phyloP scores from a whole-genome alignment of 2,888 invertebrate species.

The Caenorhabditis sulstoni region DNA sequence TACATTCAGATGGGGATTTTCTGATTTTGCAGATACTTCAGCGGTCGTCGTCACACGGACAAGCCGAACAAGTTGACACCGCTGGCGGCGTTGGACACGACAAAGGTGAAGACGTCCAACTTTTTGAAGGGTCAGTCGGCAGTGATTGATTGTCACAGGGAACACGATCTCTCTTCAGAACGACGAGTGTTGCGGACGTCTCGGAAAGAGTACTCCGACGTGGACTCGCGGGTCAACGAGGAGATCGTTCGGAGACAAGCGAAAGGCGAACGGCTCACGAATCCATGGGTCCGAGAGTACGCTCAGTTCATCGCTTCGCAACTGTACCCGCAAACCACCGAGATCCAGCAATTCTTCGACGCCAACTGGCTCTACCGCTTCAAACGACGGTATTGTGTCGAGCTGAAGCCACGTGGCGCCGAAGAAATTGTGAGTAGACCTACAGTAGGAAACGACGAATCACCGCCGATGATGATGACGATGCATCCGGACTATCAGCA shows the following conservation, averaged over 20 bases:
- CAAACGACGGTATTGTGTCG: conserved; percentile 44
- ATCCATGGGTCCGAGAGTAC: conserved; percentile 56
- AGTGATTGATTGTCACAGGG: conserved; percentile 17
- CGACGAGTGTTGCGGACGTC: conserved; percentile 37
- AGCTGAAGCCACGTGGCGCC: conserved; percentile 38
- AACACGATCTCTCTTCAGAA: conserved; percentile 21
- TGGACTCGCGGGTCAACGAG: conserved; percentile 36
- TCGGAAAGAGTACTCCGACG: conserved; percentile 42
- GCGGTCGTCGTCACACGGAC: conserved; percentile 53
- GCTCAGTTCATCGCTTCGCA: conserved; percentile 26
- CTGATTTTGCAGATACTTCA: conserved; percentile 55
- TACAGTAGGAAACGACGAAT: background rate
- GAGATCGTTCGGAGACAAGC: conserved; percentile 38
- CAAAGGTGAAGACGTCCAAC: conserved; percentile 46
- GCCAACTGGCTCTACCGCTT: conserved; percentile 55
- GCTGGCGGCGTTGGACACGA: conserved; percentile 26
- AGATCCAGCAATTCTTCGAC: conserved; percentile 30
- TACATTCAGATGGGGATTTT: background rate
- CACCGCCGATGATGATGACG: background rate
- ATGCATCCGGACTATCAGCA: background rate
- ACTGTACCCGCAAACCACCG: conserved; percentile 20
- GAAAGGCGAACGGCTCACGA: conserved; percentile 47
- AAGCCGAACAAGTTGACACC: conserved; percentile 27
- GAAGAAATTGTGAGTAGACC: conserved; percentile 13
- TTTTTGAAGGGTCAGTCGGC: conserved; percentile 38